Conservation (phyloP, 2,797 vertebrate species). For the Lacerta agilis region DNA sequence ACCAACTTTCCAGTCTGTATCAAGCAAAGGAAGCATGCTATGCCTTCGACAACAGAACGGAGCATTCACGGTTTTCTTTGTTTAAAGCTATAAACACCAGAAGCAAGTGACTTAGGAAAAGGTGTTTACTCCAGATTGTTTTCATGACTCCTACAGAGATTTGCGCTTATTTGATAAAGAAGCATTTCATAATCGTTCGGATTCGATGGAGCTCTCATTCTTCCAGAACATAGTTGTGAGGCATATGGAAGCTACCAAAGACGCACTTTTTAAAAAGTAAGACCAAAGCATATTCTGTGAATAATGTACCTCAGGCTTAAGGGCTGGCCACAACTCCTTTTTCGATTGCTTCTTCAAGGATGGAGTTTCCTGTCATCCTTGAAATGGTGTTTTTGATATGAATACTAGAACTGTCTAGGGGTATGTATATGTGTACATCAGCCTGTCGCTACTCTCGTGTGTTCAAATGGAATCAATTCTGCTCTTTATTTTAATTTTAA, state of each 20-base stretch:
- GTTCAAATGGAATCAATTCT: no score
- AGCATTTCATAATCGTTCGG: slow-evolving; percentile 79
- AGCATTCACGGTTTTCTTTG: background rate
- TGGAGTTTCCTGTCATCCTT: background rate
- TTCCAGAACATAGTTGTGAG: slow-evolving; percentile 82
- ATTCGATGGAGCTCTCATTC: slow-evolving; percentile 83
- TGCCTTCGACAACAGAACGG: background rate
- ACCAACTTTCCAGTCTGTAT: background rate
- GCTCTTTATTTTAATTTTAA: no score
- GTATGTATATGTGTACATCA: background rate
- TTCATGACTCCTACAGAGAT: slow-evolving; percentile 75
- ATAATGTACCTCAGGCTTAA: background rate
- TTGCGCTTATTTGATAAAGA: slow-evolving; percentile 84
- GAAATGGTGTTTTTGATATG: background rate
- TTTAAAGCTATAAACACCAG: background rate
- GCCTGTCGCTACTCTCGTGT: background rate
- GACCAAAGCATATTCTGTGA: slow-evolving; percentile 18
- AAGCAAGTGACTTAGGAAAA: background rate
- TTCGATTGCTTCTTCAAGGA: background rate
- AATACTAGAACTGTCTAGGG: background rate
- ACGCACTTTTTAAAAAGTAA: slow-evolving; percentile 83
- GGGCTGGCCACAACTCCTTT: background rate
- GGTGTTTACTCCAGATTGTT: background rate
- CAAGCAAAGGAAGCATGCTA: background rate
- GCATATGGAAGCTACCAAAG: slow-evolving; percentile 82